Percentiles rank a stretch among this genome's conserved stretches.
Evolutionary conservation across 2,888 invertebrate species (phyloP).

Genomic region (Lottia scabra): DNA sequence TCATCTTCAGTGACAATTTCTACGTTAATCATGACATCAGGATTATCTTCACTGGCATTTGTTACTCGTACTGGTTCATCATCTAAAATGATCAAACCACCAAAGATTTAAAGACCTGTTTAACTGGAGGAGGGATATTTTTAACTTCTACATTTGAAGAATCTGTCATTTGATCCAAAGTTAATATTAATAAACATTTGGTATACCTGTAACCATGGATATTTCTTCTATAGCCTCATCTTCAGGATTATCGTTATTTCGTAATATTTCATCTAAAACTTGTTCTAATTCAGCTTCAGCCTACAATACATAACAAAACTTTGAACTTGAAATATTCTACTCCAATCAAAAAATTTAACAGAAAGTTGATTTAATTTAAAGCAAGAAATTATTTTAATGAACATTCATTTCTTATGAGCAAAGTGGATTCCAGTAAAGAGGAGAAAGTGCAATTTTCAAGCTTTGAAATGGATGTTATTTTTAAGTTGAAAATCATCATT

Average conservation of each 20-base stretch:
- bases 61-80: slow-evolving; percentile 25
- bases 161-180: too few species aligned
- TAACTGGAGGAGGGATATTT: too few species aligned
- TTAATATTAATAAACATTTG: too few species aligned
- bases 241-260: slow-evolving; percentile 50
- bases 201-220: slow-evolving; percentile 63
- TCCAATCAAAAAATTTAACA: too few species aligned
- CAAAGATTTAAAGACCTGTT: too few species aligned
- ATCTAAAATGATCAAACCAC: too few species aligned
- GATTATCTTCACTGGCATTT: slow-evolving; percentile 24
- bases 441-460: too few species aligned
- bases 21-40: slow-evolving; percentile 61
- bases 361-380: too few species aligned
- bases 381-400: too few species aligned
- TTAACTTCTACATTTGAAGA: too few species aligned
- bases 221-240: slow-evolving; percentile 68
- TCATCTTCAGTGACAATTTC: slow-evolving; percentile 60
- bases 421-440: not conserved
- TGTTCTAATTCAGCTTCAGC: slow-evolving; percentile 74
- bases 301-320: slow-evolving; percentile 13
- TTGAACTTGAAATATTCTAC: not conserved
- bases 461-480: too few species aligned
- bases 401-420: not conserved
- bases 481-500: too few species aligned
- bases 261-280: slow-evolving; percentile 78